Evolutionary conservation across 1,140 invertebrate species (phyloP).

Genomic region (Musca domestica): DNA sequence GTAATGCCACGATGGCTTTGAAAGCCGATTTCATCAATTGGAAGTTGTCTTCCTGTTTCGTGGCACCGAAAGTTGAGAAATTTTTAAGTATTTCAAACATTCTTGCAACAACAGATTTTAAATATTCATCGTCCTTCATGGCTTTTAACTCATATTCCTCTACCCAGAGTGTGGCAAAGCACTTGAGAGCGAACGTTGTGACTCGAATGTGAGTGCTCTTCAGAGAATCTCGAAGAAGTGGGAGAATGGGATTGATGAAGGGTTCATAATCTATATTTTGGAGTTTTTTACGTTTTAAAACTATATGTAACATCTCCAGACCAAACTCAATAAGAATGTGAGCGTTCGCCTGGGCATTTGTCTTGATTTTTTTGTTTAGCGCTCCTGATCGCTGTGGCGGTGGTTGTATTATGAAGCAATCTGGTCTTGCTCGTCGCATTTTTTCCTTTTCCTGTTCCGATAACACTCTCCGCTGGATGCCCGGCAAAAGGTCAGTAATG

Average conservation of each 20-base stretch:
- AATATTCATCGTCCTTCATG: constrained; percentile 61
- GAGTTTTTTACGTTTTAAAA: constrained; percentile 75
- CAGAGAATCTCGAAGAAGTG: constrained; percentile 72
- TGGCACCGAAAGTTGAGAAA: constrained; percentile 79
- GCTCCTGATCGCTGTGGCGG: constrained; percentile 64
- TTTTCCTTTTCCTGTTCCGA: constrained; percentile 58
- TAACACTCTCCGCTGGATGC: constrained; percentile 57
- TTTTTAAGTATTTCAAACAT: constrained; percentile 87
- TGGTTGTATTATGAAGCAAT: constrained; percentile 68
- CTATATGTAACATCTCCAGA: constrained; percentile 72
- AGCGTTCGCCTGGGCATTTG: constrained; percentile 74
- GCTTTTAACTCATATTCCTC: constrained; percentile 73
- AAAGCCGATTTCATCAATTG: constrained; percentile 85
- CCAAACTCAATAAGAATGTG: constrained; percentile 91
- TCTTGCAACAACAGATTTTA: constrained; percentile 66
- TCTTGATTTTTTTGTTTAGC: constrained; percentile 60
- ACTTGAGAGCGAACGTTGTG: constrained; percentile 68
- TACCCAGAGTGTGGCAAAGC: constrained; percentile 67
- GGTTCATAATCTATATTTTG: constrained; percentile 59
- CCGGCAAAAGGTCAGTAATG: constrained; percentile 66
- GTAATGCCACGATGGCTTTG: constrained; percentile 79
- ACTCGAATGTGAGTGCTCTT: constrained; percentile 83
- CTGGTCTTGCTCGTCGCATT: constrained; percentile 58
- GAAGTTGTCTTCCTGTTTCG: constrained; percentile 82
- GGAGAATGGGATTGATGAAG: constrained; percentile 80